Percentiles rank a stretch among this genome's conserved stretches.
Evolutionary conservation across 2,113 vertebrate species (phyloP).

Genomic region (Laticauda laticaudata): DNA sequence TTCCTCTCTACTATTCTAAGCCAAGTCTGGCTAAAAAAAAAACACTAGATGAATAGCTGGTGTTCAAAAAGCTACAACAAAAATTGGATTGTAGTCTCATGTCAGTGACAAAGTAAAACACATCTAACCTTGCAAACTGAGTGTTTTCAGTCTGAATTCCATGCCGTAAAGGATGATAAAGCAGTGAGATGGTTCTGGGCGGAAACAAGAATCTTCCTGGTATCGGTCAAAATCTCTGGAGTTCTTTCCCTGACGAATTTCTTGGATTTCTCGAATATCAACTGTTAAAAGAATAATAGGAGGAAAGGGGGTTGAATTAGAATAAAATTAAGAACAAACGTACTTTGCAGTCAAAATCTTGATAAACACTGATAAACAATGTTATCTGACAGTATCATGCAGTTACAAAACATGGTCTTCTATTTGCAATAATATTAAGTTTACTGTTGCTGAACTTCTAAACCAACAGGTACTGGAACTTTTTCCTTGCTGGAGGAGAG

Average conservation of each 20-base stretch:
- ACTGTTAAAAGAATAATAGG: slow-evolving; percentile 69
- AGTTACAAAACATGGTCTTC: neutral
- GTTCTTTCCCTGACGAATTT: slow-evolving; percentile 90
- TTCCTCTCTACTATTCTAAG: neutral
- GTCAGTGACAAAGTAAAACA: accelerated
- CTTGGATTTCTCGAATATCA: slow-evolving; percentile 97
- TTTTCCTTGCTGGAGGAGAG: neutral
- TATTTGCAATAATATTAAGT: neutral
- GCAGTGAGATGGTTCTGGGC: slow-evolving; percentile 86
- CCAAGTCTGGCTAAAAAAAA: neutral
- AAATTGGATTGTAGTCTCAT: neutral
- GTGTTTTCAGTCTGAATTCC: slow-evolving; percentile 93
- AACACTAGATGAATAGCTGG: neutral
- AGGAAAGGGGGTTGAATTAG: accelerated
- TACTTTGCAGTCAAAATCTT: neutral
- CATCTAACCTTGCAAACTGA: slow-evolving; percentile 89
- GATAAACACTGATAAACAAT: neutral
- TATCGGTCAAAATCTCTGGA: slow-evolving; percentile 95
- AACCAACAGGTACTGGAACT: neutral
- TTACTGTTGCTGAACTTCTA: neutral
- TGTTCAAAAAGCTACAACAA: neutral
- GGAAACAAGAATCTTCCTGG: slow-evolving; percentile 86
- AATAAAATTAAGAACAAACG: neutral
- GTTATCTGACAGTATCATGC: neutral
- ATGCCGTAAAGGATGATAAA: slow-evolving; percentile 95